A percentile compares a stretch with the other conserved stretches of the same genome.
phyloP scores from a whole-genome alignment of 2,888 invertebrate genomes.

The Tipula helvola region DNA sequence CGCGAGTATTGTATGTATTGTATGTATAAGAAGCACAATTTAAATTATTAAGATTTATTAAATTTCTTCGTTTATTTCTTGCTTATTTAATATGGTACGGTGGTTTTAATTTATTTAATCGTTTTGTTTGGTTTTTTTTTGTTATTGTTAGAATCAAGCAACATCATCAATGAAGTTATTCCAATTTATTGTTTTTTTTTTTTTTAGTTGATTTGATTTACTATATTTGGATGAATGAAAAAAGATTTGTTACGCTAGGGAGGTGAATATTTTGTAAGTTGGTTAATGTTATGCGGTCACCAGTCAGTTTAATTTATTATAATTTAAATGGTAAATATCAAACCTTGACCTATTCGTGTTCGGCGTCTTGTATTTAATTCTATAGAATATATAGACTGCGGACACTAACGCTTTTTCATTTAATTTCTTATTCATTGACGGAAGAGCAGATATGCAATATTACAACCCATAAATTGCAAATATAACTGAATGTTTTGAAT shows the following conservation, averaged over 20 bases:
- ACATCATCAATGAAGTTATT: neutral
- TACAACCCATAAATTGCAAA: too few species aligned
- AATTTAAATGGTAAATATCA: too few species aligned
- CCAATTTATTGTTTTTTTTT: neutral
- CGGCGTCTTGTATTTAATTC: too few species aligned
- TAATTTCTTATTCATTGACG: too few species aligned
- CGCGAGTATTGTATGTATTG: neutral
- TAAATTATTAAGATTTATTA: neutral
- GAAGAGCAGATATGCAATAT: too few species aligned
- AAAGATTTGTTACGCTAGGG: neutral
- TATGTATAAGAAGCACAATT: neutral
- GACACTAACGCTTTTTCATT: too few species aligned
- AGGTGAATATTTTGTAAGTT: neutral
- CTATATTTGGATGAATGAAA: neutral
- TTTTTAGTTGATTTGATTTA: neutral
- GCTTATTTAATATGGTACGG: neutral
- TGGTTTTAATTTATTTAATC: neutral
- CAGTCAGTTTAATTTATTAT: too few species aligned
- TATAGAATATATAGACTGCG: too few species aligned
- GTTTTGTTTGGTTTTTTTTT: neutral
- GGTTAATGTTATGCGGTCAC: too few species aligned
- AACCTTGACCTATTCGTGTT: too few species aligned
- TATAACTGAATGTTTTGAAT: too few species aligned
- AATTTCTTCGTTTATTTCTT: neutral
- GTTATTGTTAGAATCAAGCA: neutral